Base-by-base conservation (phyloP, 2,888 invertebrate species). In the Rosalia funebris region DNA sequence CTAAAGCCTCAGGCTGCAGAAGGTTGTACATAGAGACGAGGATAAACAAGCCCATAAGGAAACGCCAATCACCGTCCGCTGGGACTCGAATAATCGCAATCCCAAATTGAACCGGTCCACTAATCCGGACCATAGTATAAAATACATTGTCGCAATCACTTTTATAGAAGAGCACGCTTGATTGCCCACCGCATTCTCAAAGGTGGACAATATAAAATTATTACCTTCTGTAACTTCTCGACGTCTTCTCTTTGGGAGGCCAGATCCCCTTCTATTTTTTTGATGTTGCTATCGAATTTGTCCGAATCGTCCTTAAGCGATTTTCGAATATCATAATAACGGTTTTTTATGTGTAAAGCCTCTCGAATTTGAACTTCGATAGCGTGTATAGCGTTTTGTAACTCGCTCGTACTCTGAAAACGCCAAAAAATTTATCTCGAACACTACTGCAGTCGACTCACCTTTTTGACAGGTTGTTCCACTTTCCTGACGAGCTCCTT, bases 301-400 rank as follows among this genome's bases (percentile, higher is more conserved):
- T 90, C 89, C 0, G 90, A 86, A 74, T 92, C 92, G 10, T 88
- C 87, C 76, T 88, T 82, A 0, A 92, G 80, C 0, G 89, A 87
- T 68, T 85, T 87, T 82, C 88, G 86, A 55, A 93, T 92, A 1
- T 88, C 87, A 32, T 85, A 82, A 75, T 93, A 93, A 77, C 92
- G 92, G 75, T 89, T 90, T 67, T 88, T 88, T 4, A 93, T 88
- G 66, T 92, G 87, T 70, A 90, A 89, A 0, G 92, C 92, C 79
- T 93, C 93, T 75, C 91, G 89, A 84, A 91, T 89, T 82, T 93
- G 92, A 25, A 93, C 89, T 54, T 91, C 86, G 0, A 92, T 88
- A 61, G 90, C 89, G 75, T 93, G 92, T 60, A 93, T 89, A 77
- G 90, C 90, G 75, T 93, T 93, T 79, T 93, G 93, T 66, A 93